Conservation (phyloP, 2,113 vertebrate genomes). For the Plestiodon gilberti region DNA sequence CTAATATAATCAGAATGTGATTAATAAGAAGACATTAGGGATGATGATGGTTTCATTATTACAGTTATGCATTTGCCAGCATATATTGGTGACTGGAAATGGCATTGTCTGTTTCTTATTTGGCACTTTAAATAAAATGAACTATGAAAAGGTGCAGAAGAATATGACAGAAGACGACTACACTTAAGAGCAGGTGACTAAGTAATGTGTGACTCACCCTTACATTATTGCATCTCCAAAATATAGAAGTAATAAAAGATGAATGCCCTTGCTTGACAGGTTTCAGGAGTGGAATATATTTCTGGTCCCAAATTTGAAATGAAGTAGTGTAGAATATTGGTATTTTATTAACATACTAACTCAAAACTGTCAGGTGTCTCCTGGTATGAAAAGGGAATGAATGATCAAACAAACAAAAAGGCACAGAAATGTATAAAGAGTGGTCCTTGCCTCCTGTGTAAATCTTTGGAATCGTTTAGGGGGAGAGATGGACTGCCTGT, state of each 20-base stretch:
- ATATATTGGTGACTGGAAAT: conserved; percentile 52
- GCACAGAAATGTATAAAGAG: not conserved
- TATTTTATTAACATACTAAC: conserved; percentile 19
- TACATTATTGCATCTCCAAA: not conserved
- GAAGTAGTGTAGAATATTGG: conserved; percentile 5
- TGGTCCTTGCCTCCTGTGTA: conserved; percentile 20
- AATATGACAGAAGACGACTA: not conserved
- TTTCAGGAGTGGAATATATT: not conserved
- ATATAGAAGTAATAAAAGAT: not conserved
- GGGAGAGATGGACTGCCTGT: conserved; percentile 14
- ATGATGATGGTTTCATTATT: conserved; percentile 63
- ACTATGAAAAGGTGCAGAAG: conserved; percentile 27
- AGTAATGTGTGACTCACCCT: not conserved
- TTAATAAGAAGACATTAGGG: conserved; percentile 68
- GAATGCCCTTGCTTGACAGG: not conserved
- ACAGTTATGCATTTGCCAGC: conserved; percentile 55
- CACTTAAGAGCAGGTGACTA: conserved; percentile 24
- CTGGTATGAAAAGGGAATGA: conserved; percentile 19
- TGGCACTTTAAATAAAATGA: conserved; percentile 47
- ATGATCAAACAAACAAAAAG: not conserved
- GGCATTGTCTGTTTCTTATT: conserved; percentile 42
- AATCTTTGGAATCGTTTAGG: conserved; percentile 19
- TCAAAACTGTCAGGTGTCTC: conserved; percentile 1
- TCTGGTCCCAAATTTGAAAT: not conserved
- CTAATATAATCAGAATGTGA: conserved; percentile 66